A percentile compares a stretch with the other conserved stretches of the same genome.
Conservation (phyloP, 2,797 vertebrate genomes). For the Melanotaenia pygmaea region DNA sequence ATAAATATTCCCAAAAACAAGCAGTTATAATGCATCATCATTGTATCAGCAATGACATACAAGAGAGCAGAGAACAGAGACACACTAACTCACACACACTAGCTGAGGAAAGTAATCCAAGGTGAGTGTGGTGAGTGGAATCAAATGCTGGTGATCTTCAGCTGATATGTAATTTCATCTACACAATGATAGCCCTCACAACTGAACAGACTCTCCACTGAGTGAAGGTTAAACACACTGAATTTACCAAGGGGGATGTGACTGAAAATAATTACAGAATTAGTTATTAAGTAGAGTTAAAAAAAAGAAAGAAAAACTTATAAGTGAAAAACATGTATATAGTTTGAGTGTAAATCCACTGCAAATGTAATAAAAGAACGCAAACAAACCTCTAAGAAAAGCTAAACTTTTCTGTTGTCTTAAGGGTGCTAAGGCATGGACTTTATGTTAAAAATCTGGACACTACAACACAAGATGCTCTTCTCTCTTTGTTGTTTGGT, state of each 20-base stretch:
- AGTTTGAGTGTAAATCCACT: conserved; percentile 6
- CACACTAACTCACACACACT: neutral
- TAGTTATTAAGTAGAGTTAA: neutral
- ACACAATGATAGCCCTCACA: conserved; percentile 35
- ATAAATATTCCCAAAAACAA: conserved; percentile 21
- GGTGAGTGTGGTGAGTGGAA: conserved; percentile 49
- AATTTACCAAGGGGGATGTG: conserved; percentile 28
- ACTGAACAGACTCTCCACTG: conserved; percentile 44
- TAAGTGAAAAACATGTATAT: neutral
- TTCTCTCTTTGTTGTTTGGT: conserved; percentile 32
- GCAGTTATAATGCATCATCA: conserved; percentile 10
- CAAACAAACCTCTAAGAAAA: conserved; percentile 40
- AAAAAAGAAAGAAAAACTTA: neutral
- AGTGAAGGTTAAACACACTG: conserved; percentile 44
- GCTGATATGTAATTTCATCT: conserved; percentile 68
- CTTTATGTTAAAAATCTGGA: neutral
- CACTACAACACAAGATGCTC: neutral
- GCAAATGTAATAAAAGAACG: conserved; percentile 28
- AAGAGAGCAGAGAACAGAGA: neutral
- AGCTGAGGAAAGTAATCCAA: conserved; percentile 37
- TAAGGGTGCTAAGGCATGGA: too few relatives aligned
- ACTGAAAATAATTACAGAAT: conserved; percentile 4
- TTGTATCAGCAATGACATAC: conserved; percentile 34
- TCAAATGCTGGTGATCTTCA: conserved; percentile 54
- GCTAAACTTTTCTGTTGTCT: conserved; percentile 41